Percentiles rank a stretch among this genome's conserved stretches.
phyloP scores from a whole-genome alignment of 1,140 invertebrate genomes.

The Cherax quadricarinatus region DNA sequence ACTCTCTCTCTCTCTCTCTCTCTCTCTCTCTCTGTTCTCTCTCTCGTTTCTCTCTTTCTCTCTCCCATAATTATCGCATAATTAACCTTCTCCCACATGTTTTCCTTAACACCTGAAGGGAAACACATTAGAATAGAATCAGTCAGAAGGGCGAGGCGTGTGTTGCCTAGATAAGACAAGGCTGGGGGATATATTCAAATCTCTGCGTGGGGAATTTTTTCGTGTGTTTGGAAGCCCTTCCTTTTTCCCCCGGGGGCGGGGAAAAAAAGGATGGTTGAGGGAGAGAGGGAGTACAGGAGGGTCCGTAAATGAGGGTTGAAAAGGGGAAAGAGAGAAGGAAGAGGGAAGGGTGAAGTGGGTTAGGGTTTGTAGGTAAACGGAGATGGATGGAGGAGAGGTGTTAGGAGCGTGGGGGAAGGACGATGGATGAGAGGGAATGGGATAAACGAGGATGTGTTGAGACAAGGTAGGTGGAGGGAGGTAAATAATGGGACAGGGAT shows the following conservation, averaged over 20 bases:
- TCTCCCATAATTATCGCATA: not conserved
- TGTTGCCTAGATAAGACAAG: constrained; percentile 23
- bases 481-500: not conserved
- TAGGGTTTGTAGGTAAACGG: too few species aligned
- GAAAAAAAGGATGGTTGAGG: not conserved
- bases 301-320: too few species aligned
- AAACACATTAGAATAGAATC: not conserved
- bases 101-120: too few species aligned
- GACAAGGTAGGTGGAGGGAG: not conserved
- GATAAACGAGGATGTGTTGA: not conserved
- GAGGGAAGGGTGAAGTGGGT: too few species aligned
- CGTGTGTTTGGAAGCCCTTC: too few species aligned
- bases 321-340: too few species aligned
- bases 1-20: not conserved
- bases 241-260: not conserved
- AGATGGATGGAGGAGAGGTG: not conserved
- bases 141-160: not conserved
- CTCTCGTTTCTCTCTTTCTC: not conserved
- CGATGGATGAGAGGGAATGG: not conserved
- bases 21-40: constrained; percentile 32
- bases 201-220: not conserved
- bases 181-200: constrained; percentile 8
- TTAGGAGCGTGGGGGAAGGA: not conserved
- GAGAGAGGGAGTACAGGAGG: too few species aligned
- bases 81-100: constrained; percentile 6